phyloP scores from a whole-genome alignment of 2,797 vertebrate genomes.

The Arnoldichthys spilopterus region DNA sequence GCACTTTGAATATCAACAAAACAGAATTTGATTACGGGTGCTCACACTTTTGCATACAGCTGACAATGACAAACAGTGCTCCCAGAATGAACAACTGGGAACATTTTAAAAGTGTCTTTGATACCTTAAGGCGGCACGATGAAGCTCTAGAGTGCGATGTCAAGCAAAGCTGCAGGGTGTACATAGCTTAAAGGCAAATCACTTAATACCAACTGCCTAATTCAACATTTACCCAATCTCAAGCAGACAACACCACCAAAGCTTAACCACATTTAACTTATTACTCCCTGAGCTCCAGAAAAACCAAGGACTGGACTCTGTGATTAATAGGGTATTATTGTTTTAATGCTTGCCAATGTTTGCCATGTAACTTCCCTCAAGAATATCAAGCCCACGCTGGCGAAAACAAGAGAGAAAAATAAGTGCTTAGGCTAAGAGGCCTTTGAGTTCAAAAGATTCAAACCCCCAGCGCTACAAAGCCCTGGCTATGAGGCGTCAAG shows the following conservation, averaged over 20 bases:
- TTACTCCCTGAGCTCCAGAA: conserved; percentile 13
- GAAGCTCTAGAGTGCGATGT: background rate
- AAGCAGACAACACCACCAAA: background rate
- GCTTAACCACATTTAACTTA: background rate
- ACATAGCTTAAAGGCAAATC: background rate
- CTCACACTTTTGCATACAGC: too few relatives aligned
- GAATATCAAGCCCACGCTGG: conserved; percentile 41
- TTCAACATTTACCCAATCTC: background rate
- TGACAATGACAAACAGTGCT: too few relatives aligned
- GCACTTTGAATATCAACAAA: too few relatives aligned
- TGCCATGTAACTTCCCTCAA: conserved; percentile 34
- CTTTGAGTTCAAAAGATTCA: conserved; percentile 48
- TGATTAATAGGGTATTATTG: conserved; percentile 38
- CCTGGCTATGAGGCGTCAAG: conserved; percentile 52
- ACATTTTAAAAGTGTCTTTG: too few relatives aligned
- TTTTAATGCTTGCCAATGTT: conserved; percentile 28
- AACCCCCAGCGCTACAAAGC: conserved; percentile 37
- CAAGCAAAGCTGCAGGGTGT: background rate
- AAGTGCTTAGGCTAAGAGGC: conserved; percentile 37
- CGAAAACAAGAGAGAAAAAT: conserved; percentile 38
- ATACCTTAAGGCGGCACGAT: too few relatives aligned
- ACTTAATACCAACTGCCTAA: background rate
- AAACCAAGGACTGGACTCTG: conserved; percentile 14
- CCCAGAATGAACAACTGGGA: too few relatives aligned
- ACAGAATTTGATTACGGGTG: too few relatives aligned